These are phyloP conservation scores for Ephialtes manifestator DNA, from an alignment of 2,888 invertebrate genomes.

Conservation along the genomic window DNA sequence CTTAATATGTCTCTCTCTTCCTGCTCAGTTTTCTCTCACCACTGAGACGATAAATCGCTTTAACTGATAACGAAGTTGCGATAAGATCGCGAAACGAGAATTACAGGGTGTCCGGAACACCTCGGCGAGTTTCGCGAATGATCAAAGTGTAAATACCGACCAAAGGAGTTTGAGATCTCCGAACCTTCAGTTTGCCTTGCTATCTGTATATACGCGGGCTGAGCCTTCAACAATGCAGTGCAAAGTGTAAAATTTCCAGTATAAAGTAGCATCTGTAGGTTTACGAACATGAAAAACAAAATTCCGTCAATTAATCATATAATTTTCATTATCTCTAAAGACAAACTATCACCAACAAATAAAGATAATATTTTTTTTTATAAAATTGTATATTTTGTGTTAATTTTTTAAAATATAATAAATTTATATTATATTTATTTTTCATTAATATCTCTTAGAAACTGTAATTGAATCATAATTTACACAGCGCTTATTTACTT, in stretches of 20 bases:
- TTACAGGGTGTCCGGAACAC: conserved; percentile 40
- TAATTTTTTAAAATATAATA: too few relatives aligned
- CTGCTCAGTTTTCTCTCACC: background rate
- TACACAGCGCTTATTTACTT: too few relatives aligned
- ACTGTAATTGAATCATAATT: too few relatives aligned
- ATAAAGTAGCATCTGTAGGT: background rate
- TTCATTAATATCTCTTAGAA: too few relatives aligned
- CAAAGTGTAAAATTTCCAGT: background rate
- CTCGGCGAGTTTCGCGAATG: conserved; percentile 6
- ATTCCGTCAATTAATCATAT: too few relatives aligned
- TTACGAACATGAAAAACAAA: background rate
- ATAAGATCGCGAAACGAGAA: conserved; percentile 65
- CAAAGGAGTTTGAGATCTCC: background rate
- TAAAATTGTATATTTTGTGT: background rate
- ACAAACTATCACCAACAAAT: too few relatives aligned
- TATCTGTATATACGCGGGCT: background rate
- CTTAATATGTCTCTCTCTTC: conserved; percentile 34
- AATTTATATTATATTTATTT: too few relatives aligned
- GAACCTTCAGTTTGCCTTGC: conserved; percentile 10
- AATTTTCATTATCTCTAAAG: too few relatives aligned
- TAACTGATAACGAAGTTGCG: conserved; percentile 51
- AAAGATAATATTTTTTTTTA: too few relatives aligned
- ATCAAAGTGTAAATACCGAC: conserved; percentile 44
- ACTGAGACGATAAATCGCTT: conserved; percentile 33
- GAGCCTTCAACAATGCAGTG: background rate